These are phyloP conservation scores for Semicossyphus pulcher DNA, from an alignment of 2,113 vertebrate genomes.

Conservation along the genomic window DNA sequence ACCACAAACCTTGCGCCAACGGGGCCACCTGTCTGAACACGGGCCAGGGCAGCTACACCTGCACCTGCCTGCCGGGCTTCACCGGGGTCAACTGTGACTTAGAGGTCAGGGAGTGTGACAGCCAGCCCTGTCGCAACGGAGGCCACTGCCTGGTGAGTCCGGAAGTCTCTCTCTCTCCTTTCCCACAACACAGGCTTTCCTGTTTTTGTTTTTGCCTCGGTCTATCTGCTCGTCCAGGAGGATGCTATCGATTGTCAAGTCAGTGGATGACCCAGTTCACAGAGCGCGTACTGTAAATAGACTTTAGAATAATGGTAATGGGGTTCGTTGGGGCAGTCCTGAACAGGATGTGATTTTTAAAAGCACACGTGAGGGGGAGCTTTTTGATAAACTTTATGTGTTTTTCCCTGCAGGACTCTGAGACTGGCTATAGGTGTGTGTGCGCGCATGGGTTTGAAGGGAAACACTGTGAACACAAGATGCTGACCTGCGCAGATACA, in stretches of 20 bases:
- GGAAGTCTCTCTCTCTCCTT: conserved; percentile 79
- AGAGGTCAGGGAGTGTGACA: conserved; percentile 94
- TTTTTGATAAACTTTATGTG: conserved; percentile 44
- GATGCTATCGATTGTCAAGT: conserved; percentile 82
- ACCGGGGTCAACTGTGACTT: conserved; percentile 92
- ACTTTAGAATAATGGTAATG: conserved; percentile 65
- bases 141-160: conserved; percentile 93
- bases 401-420: conserved; percentile 85
- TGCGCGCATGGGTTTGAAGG: conserved; percentile 93
- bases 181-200: conserved; percentile 83
- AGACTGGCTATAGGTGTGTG: conserved; percentile 90
- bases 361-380: conserved; percentile 51
- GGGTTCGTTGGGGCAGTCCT: conserved; percentile 45
- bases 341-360: conserved; percentile 64
- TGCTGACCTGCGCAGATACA: conserved; percentile 91
- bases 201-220: conserved; percentile 81
- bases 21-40: conserved; percentile 97
- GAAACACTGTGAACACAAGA: conserved; percentile 90
- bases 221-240: conserved; percentile 78
- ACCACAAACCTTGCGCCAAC: conserved; percentile 94
- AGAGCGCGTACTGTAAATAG: conserved; percentile 77
- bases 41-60: conserved; percentile 96
- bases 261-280: conserved; percentile 80
- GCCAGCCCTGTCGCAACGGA: conserved; percentile 92
- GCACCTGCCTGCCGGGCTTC: conserved; percentile 92